phyloP scores from a whole-genome alignment of 2,888 invertebrate genomes.

The Poecilobothrus nobilitatus region DNA sequence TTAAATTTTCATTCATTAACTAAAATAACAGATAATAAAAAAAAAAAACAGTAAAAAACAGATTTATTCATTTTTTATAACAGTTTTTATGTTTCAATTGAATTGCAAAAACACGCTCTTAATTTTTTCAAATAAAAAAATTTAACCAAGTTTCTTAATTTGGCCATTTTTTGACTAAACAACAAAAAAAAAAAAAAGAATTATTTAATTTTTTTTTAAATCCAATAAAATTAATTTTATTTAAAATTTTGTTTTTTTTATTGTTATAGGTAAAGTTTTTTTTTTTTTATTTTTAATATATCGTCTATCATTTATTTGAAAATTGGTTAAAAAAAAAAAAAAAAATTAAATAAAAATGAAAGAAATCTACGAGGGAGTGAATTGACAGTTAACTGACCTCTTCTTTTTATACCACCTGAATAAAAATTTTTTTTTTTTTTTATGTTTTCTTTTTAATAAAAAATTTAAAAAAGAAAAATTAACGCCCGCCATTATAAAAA shows the following conservation, averaged over 20 bases:
- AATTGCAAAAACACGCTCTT: no score
- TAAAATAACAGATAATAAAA: no score
- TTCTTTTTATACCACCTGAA: background rate
- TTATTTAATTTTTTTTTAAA: background rate
- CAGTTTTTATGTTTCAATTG: no score
- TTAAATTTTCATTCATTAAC: no score
- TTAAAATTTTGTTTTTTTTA: background rate
- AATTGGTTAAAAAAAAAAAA: background rate
- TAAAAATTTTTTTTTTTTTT: background rate
- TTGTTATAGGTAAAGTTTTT: background rate
- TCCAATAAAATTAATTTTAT: background rate
- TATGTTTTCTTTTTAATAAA: no score
- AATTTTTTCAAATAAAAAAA: background rate
- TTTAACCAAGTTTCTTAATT: background rate
- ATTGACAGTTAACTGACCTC: conserved; percentile 3
- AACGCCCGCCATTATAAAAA: background rate
- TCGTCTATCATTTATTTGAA: no score
- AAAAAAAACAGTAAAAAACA: no score
- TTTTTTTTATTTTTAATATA: no score
- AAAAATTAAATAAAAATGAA: background rate
- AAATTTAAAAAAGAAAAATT: no score
- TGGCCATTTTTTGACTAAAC: background rate
- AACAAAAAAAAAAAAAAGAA: no score
- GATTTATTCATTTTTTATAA: no score
- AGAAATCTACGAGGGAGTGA: background rate